These are phyloP conservation scores for Amphiprion percula DNA, from an alignment of 2,113 vertebrate genomes.

Conservation along the genomic window DNA sequence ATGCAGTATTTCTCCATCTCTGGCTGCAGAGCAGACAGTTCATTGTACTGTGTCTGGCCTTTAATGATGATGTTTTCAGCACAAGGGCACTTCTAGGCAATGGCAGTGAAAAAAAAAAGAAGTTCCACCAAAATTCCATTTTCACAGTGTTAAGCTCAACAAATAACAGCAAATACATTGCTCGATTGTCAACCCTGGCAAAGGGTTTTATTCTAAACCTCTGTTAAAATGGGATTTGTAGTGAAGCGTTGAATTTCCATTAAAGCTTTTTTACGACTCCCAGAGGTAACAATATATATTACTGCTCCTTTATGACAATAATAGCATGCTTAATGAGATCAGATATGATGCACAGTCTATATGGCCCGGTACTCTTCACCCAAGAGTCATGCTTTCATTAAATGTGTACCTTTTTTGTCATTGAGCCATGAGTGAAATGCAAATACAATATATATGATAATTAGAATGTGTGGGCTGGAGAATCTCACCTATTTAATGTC, in stretches of 20 bases:
- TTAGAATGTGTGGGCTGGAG: constrained; percentile 52
- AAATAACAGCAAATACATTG: neutral
- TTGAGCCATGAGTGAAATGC: constrained; percentile 62
- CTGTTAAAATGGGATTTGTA: constrained; percentile 36
- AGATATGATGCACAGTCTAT: constrained; percentile 39
- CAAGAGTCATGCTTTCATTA: constrained; percentile 65
- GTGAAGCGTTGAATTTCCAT: constrained; percentile 62
- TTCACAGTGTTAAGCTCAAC: neutral
- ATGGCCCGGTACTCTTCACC: constrained; percentile 24
- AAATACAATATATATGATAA: constrained; percentile 80
- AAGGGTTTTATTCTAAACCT: constrained; percentile 4
- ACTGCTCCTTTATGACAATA: constrained; percentile 66
- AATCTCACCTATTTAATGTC: constrained; percentile 64
- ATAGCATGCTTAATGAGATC: constrained; percentile 66
- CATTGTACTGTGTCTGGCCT: neutral
- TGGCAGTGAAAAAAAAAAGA: neutral
- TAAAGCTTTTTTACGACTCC: constrained; percentile 51
- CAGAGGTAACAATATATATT: constrained; percentile 42
- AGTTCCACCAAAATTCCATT: neutral
- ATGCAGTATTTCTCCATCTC: neutral
- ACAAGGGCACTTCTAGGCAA: neutral
- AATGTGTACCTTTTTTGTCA: constrained; percentile 63
- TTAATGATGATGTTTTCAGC: constrained; percentile 18
- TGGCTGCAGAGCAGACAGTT: neutral
- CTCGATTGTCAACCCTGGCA: neutral